These are phyloP conservation scores for Hippotragus niger DNA, from an alignment of 2,113 vertebrate genomes.

Conservation along the genomic window DNA sequence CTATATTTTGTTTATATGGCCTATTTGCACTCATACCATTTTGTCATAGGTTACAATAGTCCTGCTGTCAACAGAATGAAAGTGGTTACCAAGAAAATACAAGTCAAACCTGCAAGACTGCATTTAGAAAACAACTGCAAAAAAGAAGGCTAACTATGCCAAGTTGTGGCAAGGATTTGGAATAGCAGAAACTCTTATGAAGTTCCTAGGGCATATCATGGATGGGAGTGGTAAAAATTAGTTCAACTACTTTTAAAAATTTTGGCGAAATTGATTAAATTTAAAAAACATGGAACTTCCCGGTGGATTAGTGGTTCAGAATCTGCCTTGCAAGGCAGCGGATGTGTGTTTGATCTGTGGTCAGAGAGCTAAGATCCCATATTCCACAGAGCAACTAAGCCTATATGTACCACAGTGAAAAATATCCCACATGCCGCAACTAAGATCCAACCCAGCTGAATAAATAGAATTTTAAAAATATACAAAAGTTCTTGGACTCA, in stretches of 20 bases:
- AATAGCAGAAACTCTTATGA: not conserved
- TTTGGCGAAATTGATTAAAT: not conserved
- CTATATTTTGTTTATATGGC: not conserved
- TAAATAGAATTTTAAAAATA: not conserved
- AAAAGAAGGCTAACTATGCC: not conserved
- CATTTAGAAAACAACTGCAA: not conserved
- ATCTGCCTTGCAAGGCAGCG: not conserved
- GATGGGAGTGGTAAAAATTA: not conserved
- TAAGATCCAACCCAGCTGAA: not conserved
- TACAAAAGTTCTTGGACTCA: not conserved
- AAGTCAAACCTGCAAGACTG: not conserved
- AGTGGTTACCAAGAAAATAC: not conserved
- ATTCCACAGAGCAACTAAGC: not conserved
- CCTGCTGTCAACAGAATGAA: not conserved
- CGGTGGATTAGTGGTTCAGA: not conserved
- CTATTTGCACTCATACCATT: not conserved
- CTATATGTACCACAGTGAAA: not conserved
- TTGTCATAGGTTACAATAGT: not conserved
- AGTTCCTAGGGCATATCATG: rapidly evolving
- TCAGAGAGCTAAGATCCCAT: not conserved
- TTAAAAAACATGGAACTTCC: not conserved
- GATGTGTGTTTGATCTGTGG: not conserved
- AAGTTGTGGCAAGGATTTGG: not conserved
- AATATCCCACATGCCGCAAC: not conserved
- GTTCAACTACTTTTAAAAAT: not conserved